Evolutionary conservation across 35 echinoderm and acorn worm genomes (phyloP).

Genomic region (Patiria miniata): DNA sequence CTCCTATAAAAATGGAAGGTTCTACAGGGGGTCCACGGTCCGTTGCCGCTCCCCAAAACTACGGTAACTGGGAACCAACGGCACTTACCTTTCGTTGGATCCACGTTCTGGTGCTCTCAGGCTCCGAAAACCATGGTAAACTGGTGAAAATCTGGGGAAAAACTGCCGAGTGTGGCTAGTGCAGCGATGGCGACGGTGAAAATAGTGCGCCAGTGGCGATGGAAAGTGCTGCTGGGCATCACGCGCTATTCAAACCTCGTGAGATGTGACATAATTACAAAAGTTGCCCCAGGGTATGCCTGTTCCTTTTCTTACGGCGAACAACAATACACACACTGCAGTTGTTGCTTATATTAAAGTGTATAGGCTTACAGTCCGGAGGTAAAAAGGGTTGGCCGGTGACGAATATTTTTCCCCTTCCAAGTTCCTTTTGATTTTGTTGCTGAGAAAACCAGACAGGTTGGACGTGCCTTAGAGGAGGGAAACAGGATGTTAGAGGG

Average conservation of each 20-base stretch:
- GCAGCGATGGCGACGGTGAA: slow-evolving; percentile 62
- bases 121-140: slow-evolving; percentile 54
- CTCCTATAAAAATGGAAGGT: slow-evolving; percentile 43
- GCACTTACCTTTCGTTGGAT: slow-evolving; percentile 48
- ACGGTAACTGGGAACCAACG: neutral
- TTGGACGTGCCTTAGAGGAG: slow-evolving; percentile 35
- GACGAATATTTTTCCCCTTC: slow-evolving; percentile 51
- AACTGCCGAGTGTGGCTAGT: slow-evolving; percentile 45
- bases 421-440: slow-evolving; percentile 43
- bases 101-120: slow-evolving; percentile 10
- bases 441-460: slow-evolving; percentile 34
- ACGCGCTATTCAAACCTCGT: slow-evolving; percentile 74
- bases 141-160: slow-evolving; percentile 63
- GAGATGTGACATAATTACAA: slow-evolving; percentile 83
- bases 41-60: slow-evolving; percentile 41
- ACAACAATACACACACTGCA: slow-evolving; percentile 79
- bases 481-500: slow-evolving; percentile 18
- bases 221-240: slow-evolving; percentile 68
- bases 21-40: slow-evolving; percentile 8
- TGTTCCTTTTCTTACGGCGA: slow-evolving; percentile 83
- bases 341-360: slow-evolving; percentile 84
- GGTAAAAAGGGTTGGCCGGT: slow-evolving; percentile 61
- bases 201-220: slow-evolving; percentile 64
- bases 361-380: slow-evolving; percentile 83
- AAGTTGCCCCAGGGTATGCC: slow-evolving; percentile 69